Evolutionary conservation across 2,888 invertebrate genomes (phyloP), one percentile per base, ranked within the genome.

Genomic region (Halocaridina rubra): DNA sequence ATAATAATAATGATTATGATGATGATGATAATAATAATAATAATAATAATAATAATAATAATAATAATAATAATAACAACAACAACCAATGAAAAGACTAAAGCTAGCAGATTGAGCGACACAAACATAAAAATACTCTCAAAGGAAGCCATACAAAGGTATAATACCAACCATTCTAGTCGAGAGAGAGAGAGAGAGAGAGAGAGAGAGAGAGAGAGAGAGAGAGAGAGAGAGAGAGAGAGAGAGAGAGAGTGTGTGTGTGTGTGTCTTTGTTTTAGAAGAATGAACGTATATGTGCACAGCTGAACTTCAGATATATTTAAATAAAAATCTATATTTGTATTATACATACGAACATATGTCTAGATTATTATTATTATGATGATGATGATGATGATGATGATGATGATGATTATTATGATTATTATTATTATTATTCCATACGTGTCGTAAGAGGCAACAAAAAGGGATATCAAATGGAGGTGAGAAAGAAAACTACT

Each of bases 161-260:
- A 46, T 1, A 46, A 2, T 13, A 16, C 10, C 13, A 39, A 39
- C 13, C 13, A 39, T 46, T 46, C 46, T 13, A 46, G 16, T 13
- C 46, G 46, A 59, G 4, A 30, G 59, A 76, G 76, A 61, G 59
- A 32, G 30, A 76, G 76, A 30, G 59, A 59, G 61, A 61, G 76
- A 76, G 30, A 76, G 76, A 32, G 59, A 30, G 61, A 61, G 76
- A 29, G 32, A 76, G 59, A 61, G 76, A 57, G 30, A 61, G 76
- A 30, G 61, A 59, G 29, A 30, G 59, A 30, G 24, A 53, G 75
- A 24, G 53, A 29, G 75, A 24, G 24, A 75, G 53, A 19, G 74
- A 74, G 39, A 46, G 74, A 24, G 46, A 46, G 39, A 24, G 39
- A 33, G 74, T 19, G 74, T 13, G 19, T 10, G 39, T 0, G 3